Percentiles rank a stretch among this genome's conserved stretches.
Conservation (phyloP, 2,113 vertebrate species). For the Sialia sialis region DNA sequence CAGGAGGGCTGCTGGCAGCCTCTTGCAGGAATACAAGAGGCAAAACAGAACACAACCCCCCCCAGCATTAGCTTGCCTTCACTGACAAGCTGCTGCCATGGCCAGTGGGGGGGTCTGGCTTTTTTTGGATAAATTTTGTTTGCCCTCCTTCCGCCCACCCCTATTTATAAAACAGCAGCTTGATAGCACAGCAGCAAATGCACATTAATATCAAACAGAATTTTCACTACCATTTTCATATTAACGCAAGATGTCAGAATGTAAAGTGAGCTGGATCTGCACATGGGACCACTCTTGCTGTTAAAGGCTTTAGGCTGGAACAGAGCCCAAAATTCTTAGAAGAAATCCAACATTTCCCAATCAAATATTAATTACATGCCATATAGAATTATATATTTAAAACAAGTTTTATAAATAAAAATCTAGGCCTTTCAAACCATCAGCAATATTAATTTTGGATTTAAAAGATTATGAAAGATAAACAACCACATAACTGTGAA, state of each 20-base stretch:
- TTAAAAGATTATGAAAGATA: conserved; percentile 63
- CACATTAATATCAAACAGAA: conserved; percentile 49
- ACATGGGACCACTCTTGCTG: conserved; percentile 28
- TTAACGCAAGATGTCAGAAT: background rate
- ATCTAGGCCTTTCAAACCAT: conserved; percentile 54
- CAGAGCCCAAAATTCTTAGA: background rate
- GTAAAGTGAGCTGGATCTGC: conserved; percentile 12
- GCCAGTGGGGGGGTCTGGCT: background rate
- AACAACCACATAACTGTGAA: conserved; percentile 60
- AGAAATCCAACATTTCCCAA: conserved; percentile 40
- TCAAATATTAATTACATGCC: conserved; percentile 63
- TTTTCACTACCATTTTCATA: conserved; percentile 22
- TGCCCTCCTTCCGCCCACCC: background rate
- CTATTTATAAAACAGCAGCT: conserved; percentile 14
- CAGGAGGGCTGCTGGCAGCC: background rate
- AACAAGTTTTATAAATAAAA: conserved; percentile 50
- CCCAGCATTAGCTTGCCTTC: background rate
- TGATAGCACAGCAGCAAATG: conserved; percentile 17
- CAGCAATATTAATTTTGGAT: conserved; percentile 45
- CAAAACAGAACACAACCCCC: background rate
- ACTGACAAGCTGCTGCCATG: background rate
- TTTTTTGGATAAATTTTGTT: background rate
- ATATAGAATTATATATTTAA: conserved; percentile 24
- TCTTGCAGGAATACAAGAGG: background rate
- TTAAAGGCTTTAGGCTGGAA: conserved; percentile 57